Evolutionary conservation across 1,140 invertebrate species (phyloP).

Genomic region (Aphidius ervi): DNA sequence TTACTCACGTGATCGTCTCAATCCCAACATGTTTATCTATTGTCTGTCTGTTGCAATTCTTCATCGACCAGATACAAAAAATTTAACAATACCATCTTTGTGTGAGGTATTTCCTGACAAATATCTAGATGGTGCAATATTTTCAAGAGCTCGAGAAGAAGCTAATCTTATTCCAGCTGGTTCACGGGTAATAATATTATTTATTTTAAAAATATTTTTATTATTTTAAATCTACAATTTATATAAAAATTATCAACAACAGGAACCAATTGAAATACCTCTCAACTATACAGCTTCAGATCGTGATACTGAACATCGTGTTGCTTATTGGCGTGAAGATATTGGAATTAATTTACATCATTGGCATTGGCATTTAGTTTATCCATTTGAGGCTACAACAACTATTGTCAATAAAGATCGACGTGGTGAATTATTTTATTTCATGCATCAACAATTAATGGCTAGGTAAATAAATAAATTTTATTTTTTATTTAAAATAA

Average conservation of each 20-base stretch:
- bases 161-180: conserved; percentile 61
- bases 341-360: conserved; percentile 64
- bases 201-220: no score
- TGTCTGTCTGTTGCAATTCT: conserved; percentile 69
- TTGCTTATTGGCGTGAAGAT: conserved; percentile 60
- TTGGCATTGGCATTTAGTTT: conserved; percentile 83
- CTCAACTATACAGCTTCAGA: conserved; percentile 71
- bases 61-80: conserved; percentile 70
- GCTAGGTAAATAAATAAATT: conserved; percentile 47
- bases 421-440: conserved; percentile 61
- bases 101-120: conserved; percentile 73
- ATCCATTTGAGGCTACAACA: conserved; percentile 62
- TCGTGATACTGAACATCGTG: conserved; percentile 67
- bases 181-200: conserved; percentile 53
- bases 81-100: conserved; percentile 65
- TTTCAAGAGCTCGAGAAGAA: conserved; percentile 65
- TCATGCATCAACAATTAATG: conserved; percentile 53
- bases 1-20: conserved; percentile 69
- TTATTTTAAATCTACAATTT: background rate
- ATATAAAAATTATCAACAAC: background rate
- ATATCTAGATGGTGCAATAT: conserved; percentile 69
- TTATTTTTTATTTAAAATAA: no score
- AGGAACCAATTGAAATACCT: conserved; percentile 66
- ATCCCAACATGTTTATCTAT: conserved; percentile 76
- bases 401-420: conserved; percentile 55